Conservation (phyloP, 2,888 invertebrate genomes). For the Thyatira batis region DNA sequence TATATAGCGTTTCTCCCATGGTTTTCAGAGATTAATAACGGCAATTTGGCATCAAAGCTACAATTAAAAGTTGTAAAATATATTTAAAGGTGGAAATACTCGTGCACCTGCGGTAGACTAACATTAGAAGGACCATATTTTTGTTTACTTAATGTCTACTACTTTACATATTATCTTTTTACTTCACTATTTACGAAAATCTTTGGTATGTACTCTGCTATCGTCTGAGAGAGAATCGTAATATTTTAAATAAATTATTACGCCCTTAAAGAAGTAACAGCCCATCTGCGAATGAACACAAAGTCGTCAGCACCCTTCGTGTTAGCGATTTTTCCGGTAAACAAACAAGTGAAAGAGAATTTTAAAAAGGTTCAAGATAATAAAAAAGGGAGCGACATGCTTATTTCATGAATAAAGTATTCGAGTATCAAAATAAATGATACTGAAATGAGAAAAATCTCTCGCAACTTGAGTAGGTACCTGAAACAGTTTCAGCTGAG, state of each 20-base stretch:
- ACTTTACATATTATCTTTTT: too few species aligned
- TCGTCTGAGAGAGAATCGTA: too few species aligned
- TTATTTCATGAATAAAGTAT: conserved; percentile 43
- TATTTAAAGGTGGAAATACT: too few species aligned
- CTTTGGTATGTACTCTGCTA: too few species aligned
- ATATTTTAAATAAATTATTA: neutral
- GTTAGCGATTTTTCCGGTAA: neutral
- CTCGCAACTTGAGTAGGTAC: conserved; percentile 12
- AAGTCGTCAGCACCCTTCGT: neutral
- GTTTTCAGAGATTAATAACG: too few species aligned
- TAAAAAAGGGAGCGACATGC: conserved; percentile 19
- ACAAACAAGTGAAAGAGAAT: conserved; percentile 1
- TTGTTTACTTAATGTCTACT: too few species aligned
- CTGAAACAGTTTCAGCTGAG: conserved; percentile 18
- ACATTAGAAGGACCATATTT: too few species aligned
- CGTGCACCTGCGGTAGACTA: too few species aligned
- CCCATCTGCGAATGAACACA: neutral
- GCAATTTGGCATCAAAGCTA: too few species aligned
- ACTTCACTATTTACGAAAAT: too few species aligned
- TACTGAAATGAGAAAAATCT: conserved; percentile 28
- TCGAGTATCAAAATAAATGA: conserved; percentile 31
- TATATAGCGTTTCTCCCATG: too few species aligned
- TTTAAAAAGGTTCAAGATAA: conserved; percentile 28
- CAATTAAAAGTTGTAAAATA: too few species aligned
- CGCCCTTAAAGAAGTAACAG: neutral